A percentile compares a stretch with the other conserved stretches of the same genome.
These are phyloP conservation scores for Chrysolina haemoptera DNA, from an alignment of 2,888 invertebrate genomes.

Conservation along the genomic window DNA sequence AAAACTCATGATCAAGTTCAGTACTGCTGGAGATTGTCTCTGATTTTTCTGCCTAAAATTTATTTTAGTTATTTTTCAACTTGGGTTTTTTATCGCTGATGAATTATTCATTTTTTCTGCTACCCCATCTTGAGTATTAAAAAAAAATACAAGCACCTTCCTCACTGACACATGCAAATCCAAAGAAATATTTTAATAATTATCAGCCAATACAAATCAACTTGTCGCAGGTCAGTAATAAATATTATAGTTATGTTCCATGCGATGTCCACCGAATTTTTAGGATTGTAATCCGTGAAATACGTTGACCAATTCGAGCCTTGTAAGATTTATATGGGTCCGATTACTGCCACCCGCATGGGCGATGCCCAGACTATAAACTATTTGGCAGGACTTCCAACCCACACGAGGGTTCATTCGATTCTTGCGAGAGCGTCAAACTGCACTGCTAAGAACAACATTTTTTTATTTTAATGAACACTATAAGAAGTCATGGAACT, in stretches of 20 bases:
- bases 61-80: no score
- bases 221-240: background rate
- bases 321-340: background rate
- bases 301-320: background rate
- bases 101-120: no score
- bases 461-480: background rate
- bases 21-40: no score
- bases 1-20: no score
- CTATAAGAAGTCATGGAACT: background rate
- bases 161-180: no score
- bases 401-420: background rate
- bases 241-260: background rate
- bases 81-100: no score
- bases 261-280: background rate
- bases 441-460: background rate
- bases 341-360: conserved; percentile 1
- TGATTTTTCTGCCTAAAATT: no score
- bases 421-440: background rate
- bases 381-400: conserved; percentile 9
- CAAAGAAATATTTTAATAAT: background rate
- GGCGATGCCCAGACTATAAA: background rate
- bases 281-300: conserved; percentile 2
- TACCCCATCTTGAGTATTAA: no score
- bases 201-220: background rate
- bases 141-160: no score